Evolutionary conservation across 2,888 invertebrate genomes (phyloP), one percentile per base, ranked within the genome.

Genomic region (Xanthia togata): DNA sequence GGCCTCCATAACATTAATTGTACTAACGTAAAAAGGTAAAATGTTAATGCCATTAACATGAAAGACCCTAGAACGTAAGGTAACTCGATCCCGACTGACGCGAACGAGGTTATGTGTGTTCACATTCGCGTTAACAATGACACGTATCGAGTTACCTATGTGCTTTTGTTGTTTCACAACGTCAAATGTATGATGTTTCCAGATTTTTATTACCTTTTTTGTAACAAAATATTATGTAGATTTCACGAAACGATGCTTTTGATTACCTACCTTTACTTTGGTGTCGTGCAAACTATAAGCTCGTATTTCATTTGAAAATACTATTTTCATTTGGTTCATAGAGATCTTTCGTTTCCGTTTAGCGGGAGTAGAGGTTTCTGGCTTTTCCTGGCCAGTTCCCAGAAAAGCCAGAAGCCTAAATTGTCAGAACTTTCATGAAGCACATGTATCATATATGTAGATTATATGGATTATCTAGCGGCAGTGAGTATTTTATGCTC

Each of bases 111-210:
- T 79, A 57, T 74, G 73, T 67, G 69, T 71, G 50, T 87, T 72
- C 70, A 84, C 87, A 80, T 84, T 84, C 74, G 73, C 85, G 67
- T 76, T 69, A 70, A 87, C 87, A 84, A 87, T 77, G 81, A 76
- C 87, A 73, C 74, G 76, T 84, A 65, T 87, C 67, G 23, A 55
- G 72, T 84, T 80, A 73, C 84, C 23, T 50, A 2, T 20, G 35
- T 64, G 76, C 67, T 77, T 73, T 73, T 76, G 76, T 84, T 72
- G 53, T 75, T 70, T 53, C 68, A 63, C 44, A 63, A 79, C 57
- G 60, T 60, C 57, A 50, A 57, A 55, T 65, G 71, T 79, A 62
- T 67, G 73, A 67, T 44, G 65, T 50, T 38, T n/a, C 26, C 31
- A 38, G 59, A 74, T 60, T 81, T 84, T 78, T 84, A 78, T 84